These are phyloP conservation scores for Dendrocincla tyrannina DNA, from an alignment of 2,797 vertebrate genomes.

Conservation along the genomic window DNA sequence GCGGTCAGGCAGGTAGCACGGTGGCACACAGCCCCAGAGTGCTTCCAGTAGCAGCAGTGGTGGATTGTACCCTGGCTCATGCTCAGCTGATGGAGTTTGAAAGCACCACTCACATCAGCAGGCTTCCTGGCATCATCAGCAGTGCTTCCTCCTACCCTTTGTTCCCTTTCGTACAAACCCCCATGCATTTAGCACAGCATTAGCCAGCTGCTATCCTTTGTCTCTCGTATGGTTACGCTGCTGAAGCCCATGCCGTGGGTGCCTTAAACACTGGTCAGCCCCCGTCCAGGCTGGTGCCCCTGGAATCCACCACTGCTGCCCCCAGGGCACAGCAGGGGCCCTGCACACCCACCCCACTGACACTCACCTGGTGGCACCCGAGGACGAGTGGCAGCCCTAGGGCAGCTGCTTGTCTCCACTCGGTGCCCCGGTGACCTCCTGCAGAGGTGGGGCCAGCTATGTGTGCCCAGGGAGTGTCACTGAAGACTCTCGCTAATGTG, in stretches of 20 bases:
- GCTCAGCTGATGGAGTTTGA: background rate
- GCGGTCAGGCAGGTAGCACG: accelerated
- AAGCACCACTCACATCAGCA: background rate
- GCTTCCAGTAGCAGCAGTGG: background rate
- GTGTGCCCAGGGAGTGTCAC: background rate
- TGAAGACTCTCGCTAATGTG: background rate
- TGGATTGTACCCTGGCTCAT: accelerated
- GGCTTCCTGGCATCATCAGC: accelerated
- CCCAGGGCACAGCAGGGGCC: accelerated
- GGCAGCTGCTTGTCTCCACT: accelerated
- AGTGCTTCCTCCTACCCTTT: background rate
- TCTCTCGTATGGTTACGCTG: accelerated
- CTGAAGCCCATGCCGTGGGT: accelerated
- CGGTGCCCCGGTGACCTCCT: background rate
- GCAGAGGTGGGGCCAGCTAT: background rate
- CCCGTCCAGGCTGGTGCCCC: background rate
- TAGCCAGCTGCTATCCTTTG: background rate
- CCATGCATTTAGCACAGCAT: accelerated
- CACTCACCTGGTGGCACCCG: accelerated
- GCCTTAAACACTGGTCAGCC: background rate
- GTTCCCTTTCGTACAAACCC: background rate
- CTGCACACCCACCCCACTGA: background rate
- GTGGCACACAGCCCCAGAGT: background rate
- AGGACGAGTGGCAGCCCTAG: accelerated
- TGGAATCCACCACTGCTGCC: background rate